Conservation (phyloP, 1,140 invertebrate species). For the Neodiprion pinetum region DNA sequence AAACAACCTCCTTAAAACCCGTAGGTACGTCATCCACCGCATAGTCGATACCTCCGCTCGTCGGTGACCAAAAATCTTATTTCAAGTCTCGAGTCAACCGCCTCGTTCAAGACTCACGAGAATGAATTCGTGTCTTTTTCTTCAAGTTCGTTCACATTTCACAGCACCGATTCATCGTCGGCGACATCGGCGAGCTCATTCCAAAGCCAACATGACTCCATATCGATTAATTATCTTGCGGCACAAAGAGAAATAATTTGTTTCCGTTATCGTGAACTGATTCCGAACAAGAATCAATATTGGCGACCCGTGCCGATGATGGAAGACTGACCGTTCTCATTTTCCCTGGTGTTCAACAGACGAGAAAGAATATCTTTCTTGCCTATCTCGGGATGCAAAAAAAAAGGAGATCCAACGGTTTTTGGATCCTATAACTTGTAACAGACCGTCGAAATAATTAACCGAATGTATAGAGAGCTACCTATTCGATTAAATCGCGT, state of each 20-base stretch:
- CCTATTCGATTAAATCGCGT: no score
- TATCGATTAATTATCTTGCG: conserved; percentile 32
- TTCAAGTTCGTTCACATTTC: no score
- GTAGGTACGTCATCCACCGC: background rate
- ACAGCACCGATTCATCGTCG: background rate
- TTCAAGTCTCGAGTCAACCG: background rate
- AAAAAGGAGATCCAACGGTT: no score
- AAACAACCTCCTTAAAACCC: conserved; percentile 40
- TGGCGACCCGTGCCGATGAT: conserved; percentile 30
- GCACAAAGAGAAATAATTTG: conserved; percentile 39
- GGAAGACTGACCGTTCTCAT: conserved; percentile 16
- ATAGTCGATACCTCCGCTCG: background rate
- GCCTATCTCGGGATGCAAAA: no score
- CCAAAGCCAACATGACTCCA: conserved; percentile 30
- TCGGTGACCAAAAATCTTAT: background rate
- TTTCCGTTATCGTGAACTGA: conserved; percentile 29
- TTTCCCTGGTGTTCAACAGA: background rate
- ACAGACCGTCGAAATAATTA: no score
- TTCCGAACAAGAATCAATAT: conserved; percentile 34
- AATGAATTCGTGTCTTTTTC: background rate
- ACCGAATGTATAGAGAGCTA: no score
- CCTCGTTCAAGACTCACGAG: background rate
- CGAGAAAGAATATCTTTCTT: background rate
- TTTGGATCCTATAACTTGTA: no score
- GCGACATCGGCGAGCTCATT: conserved; percentile 29